phyloP scores from a whole-genome alignment of 2,113 vertebrate genomes.

The Peucedramus taeniatus region DNA sequence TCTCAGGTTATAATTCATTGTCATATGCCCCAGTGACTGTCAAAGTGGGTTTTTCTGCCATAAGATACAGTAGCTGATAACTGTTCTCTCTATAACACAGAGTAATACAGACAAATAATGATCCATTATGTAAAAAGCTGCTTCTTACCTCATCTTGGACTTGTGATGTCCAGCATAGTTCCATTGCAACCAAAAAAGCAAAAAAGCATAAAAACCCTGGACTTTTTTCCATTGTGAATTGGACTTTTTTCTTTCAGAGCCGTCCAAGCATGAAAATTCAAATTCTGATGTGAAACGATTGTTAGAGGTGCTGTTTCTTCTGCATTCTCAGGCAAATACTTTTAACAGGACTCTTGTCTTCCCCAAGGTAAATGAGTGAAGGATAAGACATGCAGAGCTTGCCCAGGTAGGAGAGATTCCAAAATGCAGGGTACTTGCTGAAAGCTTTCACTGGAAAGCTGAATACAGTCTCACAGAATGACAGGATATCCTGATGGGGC shows the following conservation, averaged over 20 bases:
- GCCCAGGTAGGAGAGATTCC: conserved; percentile 28
- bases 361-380: background rate
- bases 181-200: background rate
- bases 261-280: background rate
- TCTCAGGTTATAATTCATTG: background rate
- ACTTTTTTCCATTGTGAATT: conserved; percentile 40
- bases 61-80: background rate
- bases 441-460: background rate
- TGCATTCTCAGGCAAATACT: background rate
- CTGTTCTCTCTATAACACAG: background rate
- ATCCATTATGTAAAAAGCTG: background rate
- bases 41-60: background rate
- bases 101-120: background rate
- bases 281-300: background rate
- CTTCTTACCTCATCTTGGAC: conserved; percentile 65
- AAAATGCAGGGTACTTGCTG: background rate
- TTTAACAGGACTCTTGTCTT: background rate
- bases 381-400: background rate
- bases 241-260: background rate
- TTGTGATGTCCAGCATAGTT: background rate
- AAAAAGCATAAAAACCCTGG: background rate
- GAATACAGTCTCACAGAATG: conserved; percentile 57
- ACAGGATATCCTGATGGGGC: conserved; percentile 75
- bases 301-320: background rate
- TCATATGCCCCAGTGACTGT: background rate